Conservation (phyloP, 2,797 vertebrate genomes). For the Orientallactaga sibirica region DNA sequence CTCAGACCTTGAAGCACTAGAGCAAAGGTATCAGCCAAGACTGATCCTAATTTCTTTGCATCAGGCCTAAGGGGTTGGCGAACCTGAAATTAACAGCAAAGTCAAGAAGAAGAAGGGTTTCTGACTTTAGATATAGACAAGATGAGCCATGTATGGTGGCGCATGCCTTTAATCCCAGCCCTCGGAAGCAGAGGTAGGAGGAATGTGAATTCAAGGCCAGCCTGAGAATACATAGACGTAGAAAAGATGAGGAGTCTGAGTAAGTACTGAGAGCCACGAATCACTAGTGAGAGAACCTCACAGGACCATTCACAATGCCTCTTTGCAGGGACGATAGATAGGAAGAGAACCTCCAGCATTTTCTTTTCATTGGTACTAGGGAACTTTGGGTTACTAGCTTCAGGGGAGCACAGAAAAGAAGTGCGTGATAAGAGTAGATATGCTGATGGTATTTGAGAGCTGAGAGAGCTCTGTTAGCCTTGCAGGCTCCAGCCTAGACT, state of each 20-base stretch:
- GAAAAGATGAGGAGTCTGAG: neutral
- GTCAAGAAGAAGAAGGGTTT: neutral
- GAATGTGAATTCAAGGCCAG: no score
- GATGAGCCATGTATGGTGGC: no score
- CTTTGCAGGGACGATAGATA: neutral
- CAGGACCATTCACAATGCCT: neutral
- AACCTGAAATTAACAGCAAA: neutral
- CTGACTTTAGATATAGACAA: no score
- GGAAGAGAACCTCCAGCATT: neutral
- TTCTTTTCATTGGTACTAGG: neutral
- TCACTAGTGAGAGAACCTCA: neutral
- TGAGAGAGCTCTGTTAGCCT: neutral
- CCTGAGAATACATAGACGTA: no score
- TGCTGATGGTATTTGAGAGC: neutral
- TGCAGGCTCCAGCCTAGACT: neutral
- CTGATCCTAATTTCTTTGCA: neutral
- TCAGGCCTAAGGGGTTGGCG: neutral
- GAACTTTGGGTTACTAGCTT: neutral
- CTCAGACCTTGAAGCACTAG: neutral
- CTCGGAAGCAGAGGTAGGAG: no score
- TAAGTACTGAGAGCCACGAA: neutral
- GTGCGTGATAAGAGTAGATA: neutral
- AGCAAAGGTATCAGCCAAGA: neutral
- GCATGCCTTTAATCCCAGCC: no score
- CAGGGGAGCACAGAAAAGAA: neutral